These are phyloP conservation scores for Corythucha ciliata DNA, from an alignment of 2,888 invertebrate genomes.

Conservation along the genomic window DNA sequence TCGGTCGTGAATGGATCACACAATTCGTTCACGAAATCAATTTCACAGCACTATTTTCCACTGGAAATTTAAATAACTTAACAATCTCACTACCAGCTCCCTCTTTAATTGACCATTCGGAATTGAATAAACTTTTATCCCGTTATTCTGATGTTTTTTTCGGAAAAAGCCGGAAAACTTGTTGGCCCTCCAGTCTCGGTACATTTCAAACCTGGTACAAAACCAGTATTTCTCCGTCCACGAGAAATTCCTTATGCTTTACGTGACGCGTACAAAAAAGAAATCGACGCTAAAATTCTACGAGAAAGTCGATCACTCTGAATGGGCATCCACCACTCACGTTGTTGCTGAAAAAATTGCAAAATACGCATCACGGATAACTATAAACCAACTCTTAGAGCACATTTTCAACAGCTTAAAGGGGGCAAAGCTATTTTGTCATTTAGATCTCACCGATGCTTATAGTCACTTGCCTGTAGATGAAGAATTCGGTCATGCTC, in stretches of 20 bases:
- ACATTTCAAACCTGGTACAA: not conserved
- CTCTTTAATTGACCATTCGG: too few species aligned
- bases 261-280: slow-evolving; percentile 1
- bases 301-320: slow-evolving; percentile 29
- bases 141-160: too few species aligned
- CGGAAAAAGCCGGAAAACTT: slow-evolving; percentile 15
- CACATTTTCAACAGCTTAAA: slow-evolving; percentile 14
- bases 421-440: slow-evolving; percentile 14
- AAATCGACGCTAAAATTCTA: slow-evolving; percentile 28
- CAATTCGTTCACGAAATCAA: too few species aligned
- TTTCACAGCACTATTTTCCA: too few species aligned
- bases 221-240: slow-evolving; percentile 1
- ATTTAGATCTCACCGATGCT: slow-evolving; percentile 15
- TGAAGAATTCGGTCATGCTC: slow-evolving; percentile 21
- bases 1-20: slow-evolving; percentile 15
- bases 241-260: slow-evolving; percentile 14
- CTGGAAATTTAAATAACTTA: too few species aligned
- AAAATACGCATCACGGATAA: slow-evolving; percentile 26
- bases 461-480: slow-evolving; percentile 14
- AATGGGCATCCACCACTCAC: slow-evolving; percentile 19
- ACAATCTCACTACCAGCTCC: too few species aligned
- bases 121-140: too few species aligned
- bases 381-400: slow-evolving; percentile 7
- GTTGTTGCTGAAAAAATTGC: slow-evolving; percentile 26
- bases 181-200: slow-evolving; percentile 3